These are phyloP conservation scores for Pentalonia nigronervosa DNA, from an alignment of 1,140 invertebrate species.

Conservation along the genomic window DNA sequence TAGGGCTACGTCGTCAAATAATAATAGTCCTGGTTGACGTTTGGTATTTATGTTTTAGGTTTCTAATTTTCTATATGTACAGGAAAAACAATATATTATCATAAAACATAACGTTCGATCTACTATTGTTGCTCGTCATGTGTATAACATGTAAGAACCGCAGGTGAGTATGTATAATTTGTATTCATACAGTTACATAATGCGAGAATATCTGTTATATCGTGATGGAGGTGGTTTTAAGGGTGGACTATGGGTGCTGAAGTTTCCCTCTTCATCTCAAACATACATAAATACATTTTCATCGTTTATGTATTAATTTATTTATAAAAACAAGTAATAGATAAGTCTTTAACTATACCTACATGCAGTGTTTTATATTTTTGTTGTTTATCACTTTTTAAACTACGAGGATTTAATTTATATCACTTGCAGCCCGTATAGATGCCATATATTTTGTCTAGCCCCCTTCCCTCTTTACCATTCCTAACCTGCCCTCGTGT, in stretches of 20 bases:
- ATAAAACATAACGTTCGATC: not conserved
- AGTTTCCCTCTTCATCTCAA: not conserved
- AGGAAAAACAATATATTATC: not conserved
- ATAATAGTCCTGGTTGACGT: not conserved
- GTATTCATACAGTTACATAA: not conserved
- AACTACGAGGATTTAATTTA: not conserved
- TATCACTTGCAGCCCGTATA: not conserved
- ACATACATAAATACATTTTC: not conserved
- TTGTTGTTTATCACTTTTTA: not conserved
- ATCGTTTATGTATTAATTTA: not conserved
- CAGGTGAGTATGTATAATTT: no score
- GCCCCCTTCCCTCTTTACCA: not conserved
- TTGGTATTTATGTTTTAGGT: not conserved
- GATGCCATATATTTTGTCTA: not conserved
- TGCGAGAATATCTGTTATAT: not conserved
- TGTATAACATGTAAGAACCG: no score
- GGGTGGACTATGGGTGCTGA: not conserved
- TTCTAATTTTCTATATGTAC: not conserved
- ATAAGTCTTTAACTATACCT: no score
- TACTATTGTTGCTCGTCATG: not conserved
- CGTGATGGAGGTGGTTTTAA: not conserved
- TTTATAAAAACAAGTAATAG: not conserved
- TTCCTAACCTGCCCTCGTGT: not conserved
- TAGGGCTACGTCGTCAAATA: not conserved
- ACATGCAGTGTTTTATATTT: not conserved